Conservation (phyloP, 2,797 vertebrate species). For the Halcyon leucocephala region DNA sequence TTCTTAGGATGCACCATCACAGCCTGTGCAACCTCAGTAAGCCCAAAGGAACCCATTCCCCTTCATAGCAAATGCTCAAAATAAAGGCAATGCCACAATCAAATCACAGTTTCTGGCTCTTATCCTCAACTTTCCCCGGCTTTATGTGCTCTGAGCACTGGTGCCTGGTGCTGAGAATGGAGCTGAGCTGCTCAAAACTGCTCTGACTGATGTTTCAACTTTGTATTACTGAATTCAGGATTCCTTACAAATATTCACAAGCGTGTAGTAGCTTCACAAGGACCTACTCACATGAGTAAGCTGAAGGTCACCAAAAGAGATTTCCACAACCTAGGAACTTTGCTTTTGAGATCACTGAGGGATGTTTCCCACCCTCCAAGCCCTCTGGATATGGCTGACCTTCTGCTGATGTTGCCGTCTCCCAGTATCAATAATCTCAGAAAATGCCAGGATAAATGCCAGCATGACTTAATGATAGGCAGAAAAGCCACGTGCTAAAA, state of each 20-base stretch:
- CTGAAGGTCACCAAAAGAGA: neutral
- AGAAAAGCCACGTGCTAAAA: neutral
- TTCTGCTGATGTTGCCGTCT: neutral
- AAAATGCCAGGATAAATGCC: neutral
- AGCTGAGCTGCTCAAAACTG: neutral
- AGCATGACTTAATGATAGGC: neutral
- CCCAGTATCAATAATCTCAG: neutral
- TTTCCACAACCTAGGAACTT: neutral
- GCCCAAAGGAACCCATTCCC: fast-evolving
- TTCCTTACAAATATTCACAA: neutral
- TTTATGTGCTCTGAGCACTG: neutral
- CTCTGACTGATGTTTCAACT: neutral
- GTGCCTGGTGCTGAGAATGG: neutral
- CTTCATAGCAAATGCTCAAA: neutral
- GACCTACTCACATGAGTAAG: neutral
- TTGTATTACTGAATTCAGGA: neutral
- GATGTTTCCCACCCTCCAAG: neutral
- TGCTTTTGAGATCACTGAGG: neutral
- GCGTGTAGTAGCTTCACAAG: neutral
- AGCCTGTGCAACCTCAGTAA: neutral
- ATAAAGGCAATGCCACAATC: neutral
- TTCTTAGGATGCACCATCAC: neutral
- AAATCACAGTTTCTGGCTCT: neutral
- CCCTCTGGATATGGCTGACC: neutral
- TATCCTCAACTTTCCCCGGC: neutral